Evolutionary conservation across 2,113 vertebrate species (phyloP), one percentile per base, ranked within the genome.

Genomic region (Ceuthmochares aereus): DNA sequence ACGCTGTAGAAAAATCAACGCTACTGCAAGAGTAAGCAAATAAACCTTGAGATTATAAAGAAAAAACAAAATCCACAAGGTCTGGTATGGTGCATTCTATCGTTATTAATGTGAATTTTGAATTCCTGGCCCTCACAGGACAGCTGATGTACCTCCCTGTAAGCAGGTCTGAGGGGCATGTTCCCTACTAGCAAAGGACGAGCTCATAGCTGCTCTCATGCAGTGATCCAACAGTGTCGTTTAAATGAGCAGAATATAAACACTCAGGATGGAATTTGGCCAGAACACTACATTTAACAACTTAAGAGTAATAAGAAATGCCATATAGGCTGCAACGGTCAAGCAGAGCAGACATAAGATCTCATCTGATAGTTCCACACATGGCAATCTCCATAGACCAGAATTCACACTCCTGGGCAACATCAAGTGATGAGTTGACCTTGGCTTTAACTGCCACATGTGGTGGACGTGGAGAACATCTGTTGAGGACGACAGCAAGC

Each of bases 1-100:
- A 56, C 1, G 1, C 49, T 37, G 73, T 3, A 81, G 68, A 40
- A 56, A 81, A 67, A 83, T 51, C 68, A 86, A 67, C 0, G 4
- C 29, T 49, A 37, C 25, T 59, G 73, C 60, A 68, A 88, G 16
- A 91, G 27, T 49, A 81, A 86, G 76, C 93, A 96, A 96, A 96
- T 72, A 96, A 96, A 96, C 88, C 88, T 93, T 97, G 92, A 96
- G 87, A 79, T 83, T 83, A 51, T 27, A 62, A 69, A 86, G 40
- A 2, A 76, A 64, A 79, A 69, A 70, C 64, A 77, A 34, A 78
- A 67, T 45, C 37, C 59, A 69, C 63, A 87, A 89, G 82, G 72
- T 80, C 84, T 82, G 69, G 12, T 67, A 52, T 74, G 62, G 49
- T 32, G 56, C 56, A 25, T 2, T 3, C 45, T 88, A 55, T 86